A percentile compares a stretch with the other conserved stretches of the same genome.
Conservation (phyloP, 35 echinoderm and acorn worm genomes). For the Stichopus chloronotus region DNA sequence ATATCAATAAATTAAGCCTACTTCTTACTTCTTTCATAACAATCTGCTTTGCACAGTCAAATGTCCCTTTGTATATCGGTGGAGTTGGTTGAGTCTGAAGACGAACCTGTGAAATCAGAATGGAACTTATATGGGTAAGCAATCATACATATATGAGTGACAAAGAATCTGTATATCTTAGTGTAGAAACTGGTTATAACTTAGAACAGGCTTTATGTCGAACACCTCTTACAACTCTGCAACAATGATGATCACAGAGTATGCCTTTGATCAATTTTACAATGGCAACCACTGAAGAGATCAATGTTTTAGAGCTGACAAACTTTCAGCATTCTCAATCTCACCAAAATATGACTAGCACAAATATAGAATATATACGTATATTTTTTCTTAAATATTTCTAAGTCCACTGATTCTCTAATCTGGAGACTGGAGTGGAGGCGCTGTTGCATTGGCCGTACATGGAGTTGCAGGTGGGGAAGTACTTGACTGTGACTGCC, state of each 20-base stretch:
- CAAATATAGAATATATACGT: too few species aligned
- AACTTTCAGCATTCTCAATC: too few species aligned
- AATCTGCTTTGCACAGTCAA: constrained; percentile 89
- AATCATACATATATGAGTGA: neutral
- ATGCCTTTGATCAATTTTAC: too few species aligned
- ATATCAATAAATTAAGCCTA: neutral
- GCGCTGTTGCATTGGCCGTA: too few species aligned
- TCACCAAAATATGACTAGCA: too few species aligned
- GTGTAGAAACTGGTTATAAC: neutral
- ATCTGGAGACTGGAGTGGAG: too few species aligned
- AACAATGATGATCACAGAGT: neutral
- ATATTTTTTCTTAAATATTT: too few species aligned
- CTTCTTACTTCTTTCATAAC: constrained; percentile 83
- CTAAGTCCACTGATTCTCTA: too few species aligned
- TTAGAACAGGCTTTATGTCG: neutral
- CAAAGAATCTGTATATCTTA: neutral
- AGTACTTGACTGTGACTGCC: too few species aligned
- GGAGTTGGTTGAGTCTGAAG: constrained; percentile 89
- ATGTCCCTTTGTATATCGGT: constrained; percentile 86
- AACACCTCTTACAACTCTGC: neutral
- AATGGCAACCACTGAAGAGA: too few species aligned
- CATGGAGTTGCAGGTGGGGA: too few species aligned
- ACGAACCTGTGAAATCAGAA: constrained; percentile 76
- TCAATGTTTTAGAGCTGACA: too few species aligned
- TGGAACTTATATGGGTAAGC: neutral